Evolutionary conservation across 2,113 vertebrate genomes (phyloP), one percentile per base, ranked within the genome.

Genomic region (Forbesichthys agassizii): DNA sequence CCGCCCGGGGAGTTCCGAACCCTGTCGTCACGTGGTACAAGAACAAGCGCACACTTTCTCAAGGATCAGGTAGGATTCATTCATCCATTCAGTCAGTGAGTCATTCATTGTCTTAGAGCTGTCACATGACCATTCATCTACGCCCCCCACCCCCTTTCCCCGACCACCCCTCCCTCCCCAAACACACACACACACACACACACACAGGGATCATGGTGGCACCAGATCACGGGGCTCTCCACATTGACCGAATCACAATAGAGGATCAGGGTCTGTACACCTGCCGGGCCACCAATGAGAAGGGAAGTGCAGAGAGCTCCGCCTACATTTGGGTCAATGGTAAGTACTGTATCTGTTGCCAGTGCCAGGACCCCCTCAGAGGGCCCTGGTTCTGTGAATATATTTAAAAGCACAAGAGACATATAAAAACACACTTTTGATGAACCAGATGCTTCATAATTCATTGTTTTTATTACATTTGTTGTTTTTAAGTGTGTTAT

Each of bases 11-110:
- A 1, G 77, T 96, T 63, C 96, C 97, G 0, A 84, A 88, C n/a
- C 97, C 96, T 5, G 88, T 88, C 47, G 85, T 97, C 87, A 93
- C 93, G 57, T 98, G 97, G 97, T 96, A 96, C 91, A 98, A 96
- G 93, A 93, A 98, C 71, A 88, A 93, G 56, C 89, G 78, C 63
- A 86, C 90, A 77, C 92, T 98, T 77, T 90, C 91, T 1, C 91
- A 93, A 79, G 93, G 94, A 83, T 94, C 96, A 76, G 97, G 97
- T 98, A 90, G 94, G 93, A 89, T 7, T 47, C 4, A 11, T 58
- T 33, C 9, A 10, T 10, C 27, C 16, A 16, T 7, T 53, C 10
- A 53, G 12, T 57, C n/a, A 57, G 5, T 14, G 11, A 5, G n/a
- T 13, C n/a, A 14, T 55, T 6, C 4, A 16, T 20, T 7, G 54